phyloP scores from a whole-genome alignment of 30 jellyfish, hydroid and myxozoan genomes.

The Hydractinia symbiolongicarpus region DNA sequence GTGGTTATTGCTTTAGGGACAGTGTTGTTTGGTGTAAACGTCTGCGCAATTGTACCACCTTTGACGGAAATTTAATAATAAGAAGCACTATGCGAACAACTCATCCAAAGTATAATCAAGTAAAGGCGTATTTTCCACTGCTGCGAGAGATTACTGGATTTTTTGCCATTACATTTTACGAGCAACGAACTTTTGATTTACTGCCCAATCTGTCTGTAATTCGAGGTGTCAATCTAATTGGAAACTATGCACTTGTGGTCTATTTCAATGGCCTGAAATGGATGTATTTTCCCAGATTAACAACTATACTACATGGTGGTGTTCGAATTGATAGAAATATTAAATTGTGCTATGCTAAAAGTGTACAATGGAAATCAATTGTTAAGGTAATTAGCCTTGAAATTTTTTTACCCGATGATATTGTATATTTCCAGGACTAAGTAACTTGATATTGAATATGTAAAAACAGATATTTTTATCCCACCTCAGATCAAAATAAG shows the following conservation, averaged over 20 bases:
- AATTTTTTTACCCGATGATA: too few relatives aligned
- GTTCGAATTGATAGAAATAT: conserved; percentile 61
- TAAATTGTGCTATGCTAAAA: conserved; percentile 54
- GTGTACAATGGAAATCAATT: conserved; percentile 76
- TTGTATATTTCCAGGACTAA: too few relatives aligned
- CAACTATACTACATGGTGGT: conserved; percentile 75
- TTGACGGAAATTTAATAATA: conserved; percentile 52
- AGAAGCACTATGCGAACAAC: conserved; percentile 27
- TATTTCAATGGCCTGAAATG: conserved; percentile 34
- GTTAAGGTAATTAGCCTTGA: conserved; percentile 20
- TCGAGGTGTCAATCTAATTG: conserved; percentile 49
- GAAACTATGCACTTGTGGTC: conserved; percentile 66
- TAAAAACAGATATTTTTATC: too few relatives aligned
- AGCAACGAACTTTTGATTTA: conserved; percentile 17
- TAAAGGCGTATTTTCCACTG: conserved; percentile 39
- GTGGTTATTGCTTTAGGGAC: conserved; percentile 39
- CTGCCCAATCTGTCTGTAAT: conserved; percentile 78
- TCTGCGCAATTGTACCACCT: conserved; percentile 53
- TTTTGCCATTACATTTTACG: conserved; percentile 32
- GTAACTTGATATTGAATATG: too few relatives aligned
- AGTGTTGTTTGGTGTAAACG: conserved; percentile 29
- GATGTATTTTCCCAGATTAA: conserved; percentile 48
- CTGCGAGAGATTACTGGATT: conserved; percentile 77
- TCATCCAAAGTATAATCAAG: background rate
- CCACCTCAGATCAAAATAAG: too few relatives aligned